Base-by-base conservation (phyloP, 2,888 invertebrate species). In the Macroteleia sp. region DNA sequence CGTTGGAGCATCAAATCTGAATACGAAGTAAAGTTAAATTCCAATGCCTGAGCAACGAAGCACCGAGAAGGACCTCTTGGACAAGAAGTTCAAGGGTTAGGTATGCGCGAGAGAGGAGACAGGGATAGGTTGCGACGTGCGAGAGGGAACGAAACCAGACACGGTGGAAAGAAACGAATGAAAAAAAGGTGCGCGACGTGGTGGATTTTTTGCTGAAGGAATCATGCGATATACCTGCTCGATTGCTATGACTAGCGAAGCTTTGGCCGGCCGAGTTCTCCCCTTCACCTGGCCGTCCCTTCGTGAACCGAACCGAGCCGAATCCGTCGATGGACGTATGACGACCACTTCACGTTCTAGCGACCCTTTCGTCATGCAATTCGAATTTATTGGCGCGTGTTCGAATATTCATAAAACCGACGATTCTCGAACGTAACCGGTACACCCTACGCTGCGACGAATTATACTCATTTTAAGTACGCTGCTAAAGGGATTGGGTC, bases 321-420 rank as follows among this genome's bases (percentile, higher is more conserved):
- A 62, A 69, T 30, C 79, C 71, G 79, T 81, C 81, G 79, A 83
- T 78, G 64, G 78, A 79, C 62, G 61, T 71, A 80, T 77, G 80
- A 82, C 83, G 83, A 87, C 89, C 89, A 90, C 89, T 90, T 89
- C 88, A 89, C 87, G 88, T 89, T 59, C 87, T 81, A 83, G 84
- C 88, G 89, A 89, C 88, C 89, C 88, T 88, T 87, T 85, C 87
- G 88, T 87, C 86, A 84, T 86, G 87, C 88, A 83, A 90, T 90
- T 90, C 88, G 87, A 88, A 89, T 87, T 90, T 89, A 89, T 89
- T 90, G 89, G 88, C 89, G 90, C 90, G 89, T 90, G 87, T 71
- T 69, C 69, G 74, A 69, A 78, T 74, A 78, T 78, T 74, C 74
- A 70, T 78, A 78, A 78, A 74, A 78, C 69, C 73, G 19, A 57